Base-by-base conservation (phyloP, 1,140 invertebrate genomes). In the Macrobrachium nipponense region DNA sequence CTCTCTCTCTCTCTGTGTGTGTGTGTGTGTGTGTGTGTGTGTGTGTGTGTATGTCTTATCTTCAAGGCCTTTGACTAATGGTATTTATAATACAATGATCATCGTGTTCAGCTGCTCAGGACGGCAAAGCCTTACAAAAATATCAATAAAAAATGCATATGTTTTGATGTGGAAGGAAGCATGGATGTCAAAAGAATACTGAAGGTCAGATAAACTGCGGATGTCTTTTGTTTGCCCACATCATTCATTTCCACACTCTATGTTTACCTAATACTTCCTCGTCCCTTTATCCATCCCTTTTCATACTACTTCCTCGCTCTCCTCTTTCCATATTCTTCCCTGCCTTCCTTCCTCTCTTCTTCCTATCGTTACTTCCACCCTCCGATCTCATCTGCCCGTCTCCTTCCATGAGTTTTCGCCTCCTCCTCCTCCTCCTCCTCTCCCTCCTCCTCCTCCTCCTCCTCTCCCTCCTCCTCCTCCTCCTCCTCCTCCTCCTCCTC, bases 391-490 rank as follows among this genome's bases (percentile, higher is more conserved):
- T 10, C 43, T 36, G 5, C 72, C 17, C 43, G 5, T 18, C n/a
- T 27, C n/a, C 18, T 27, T 18, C 11, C 20, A 11, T 78, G 4
- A 43, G 17, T 18, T 58, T 60, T 20, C 58, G 11, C 23, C 20
- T 27, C 44, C 20, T 27, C 44, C 2, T 27, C 17, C 51, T 59
- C 23, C 12, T n/a, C 12, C 75, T 10, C 75, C 1, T 27, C 12
- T 20, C 20, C 75, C n/a, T 27, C 44, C 14, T 23, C 58, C 75
- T 23, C 58, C 36, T 51, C 58, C 75, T 60, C 75, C 58, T n/a
- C 58, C 58, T 23, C 75, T 58, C 58, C 75, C 17, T 60, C 20
- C 75, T 77, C 58, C 75, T 23, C 58, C 75, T 60, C 75, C 58
- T 23, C 58, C 58, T 23, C 36, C 58, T 23, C 75, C 43, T 23